These are phyloP conservation scores for Oryctes rhinoceros DNA, from an alignment of 1,140 invertebrate species.

Conservation along the genomic window DNA sequence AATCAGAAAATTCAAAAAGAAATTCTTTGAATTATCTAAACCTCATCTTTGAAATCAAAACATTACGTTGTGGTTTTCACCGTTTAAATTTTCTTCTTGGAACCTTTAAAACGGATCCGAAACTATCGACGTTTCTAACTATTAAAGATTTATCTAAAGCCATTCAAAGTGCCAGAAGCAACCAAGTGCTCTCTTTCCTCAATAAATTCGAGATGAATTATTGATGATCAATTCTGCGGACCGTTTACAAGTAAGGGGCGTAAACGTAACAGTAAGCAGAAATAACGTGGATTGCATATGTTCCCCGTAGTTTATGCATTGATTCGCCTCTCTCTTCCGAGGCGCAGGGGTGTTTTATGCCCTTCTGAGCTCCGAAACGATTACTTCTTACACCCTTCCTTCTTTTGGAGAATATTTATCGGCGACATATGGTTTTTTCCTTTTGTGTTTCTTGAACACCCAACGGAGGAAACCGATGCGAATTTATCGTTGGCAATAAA, in stretches of 20 bases:
- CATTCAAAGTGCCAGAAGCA: too few species aligned
- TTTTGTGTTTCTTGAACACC: slow-evolving; percentile 17
- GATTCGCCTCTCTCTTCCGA: slow-evolving; percentile 46
- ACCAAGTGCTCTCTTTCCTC: background rate
- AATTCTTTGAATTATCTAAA: too few species aligned
- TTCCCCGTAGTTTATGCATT: slow-evolving; percentile 52
- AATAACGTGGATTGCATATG: slow-evolving; percentile 48
- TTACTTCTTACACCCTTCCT: slow-evolving; percentile 18
- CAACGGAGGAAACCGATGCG: slow-evolving; percentile 11
- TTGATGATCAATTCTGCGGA: slow-evolving; percentile 46
- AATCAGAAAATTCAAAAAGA: too few species aligned
- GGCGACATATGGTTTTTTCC: slow-evolving; percentile 36
- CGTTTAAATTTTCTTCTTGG: too few species aligned
- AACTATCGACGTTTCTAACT: too few species aligned
- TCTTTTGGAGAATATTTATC: slow-evolving; percentile 32
- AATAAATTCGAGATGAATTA: slow-evolving; percentile 51
- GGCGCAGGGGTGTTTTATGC: slow-evolving; percentile 48
- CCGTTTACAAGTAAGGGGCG: slow-evolving; percentile 47
- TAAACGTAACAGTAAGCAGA: slow-evolving; percentile 46
- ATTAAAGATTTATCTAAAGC: too few species aligned
- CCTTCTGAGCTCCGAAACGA: slow-evolving; percentile 35
- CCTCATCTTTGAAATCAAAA: too few species aligned
- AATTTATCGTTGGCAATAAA: slow-evolving; percentile 30
- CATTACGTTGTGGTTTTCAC: too few species aligned
- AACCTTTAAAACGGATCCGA: too few species aligned